These are phyloP conservation scores for Psylliodes chrysocephalus DNA, from an alignment of 2,888 invertebrate species.

Conservation along the genomic window DNA sequence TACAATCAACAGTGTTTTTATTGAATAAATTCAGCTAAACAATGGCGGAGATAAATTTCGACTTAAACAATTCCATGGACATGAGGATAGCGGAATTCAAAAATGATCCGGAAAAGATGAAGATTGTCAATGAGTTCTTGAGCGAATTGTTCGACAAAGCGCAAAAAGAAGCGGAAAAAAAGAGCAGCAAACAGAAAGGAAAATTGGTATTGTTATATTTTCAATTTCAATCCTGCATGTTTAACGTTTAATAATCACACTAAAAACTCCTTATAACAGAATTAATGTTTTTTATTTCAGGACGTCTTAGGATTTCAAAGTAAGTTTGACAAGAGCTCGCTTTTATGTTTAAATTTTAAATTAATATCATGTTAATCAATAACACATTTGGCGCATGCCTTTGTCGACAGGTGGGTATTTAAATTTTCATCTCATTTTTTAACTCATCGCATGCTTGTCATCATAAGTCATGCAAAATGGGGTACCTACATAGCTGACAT, in stretches of 20 bases:
- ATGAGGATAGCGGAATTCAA: slow-evolving; percentile 60
- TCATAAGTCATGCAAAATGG: background rate
- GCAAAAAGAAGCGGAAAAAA: slow-evolving; percentile 58
- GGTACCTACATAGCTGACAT: background rate
- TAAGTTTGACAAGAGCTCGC: slow-evolving; percentile 51
- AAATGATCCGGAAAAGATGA: slow-evolving; percentile 62
- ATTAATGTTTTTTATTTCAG: slow-evolving; percentile 49
- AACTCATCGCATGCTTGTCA: background rate
- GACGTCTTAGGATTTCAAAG: slow-evolving; percentile 58
- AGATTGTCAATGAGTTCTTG: slow-evolving; percentile 61
- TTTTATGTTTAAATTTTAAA: slow-evolving; percentile 9
- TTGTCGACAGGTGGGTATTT: slow-evolving; percentile 18
- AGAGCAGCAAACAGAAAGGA: slow-evolving; percentile 51
- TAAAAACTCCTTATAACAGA: slow-evolving; percentile 4
- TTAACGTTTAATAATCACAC: slow-evolving; percentile 7
- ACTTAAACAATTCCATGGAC: slow-evolving; percentile 58
- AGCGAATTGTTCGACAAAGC: slow-evolving; percentile 62
- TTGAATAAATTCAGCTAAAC: slow-evolving; percentile 21
- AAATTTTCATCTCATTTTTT: slow-evolving; percentile 10
- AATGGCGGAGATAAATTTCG: slow-evolving; percentile 58
- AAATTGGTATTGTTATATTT: slow-evolving; percentile 55
- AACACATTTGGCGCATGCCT: slow-evolving; percentile 17
- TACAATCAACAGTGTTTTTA: background rate
- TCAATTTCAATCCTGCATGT: background rate
- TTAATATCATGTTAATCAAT: slow-evolving; percentile 13